phyloP scores from a whole-genome alignment of 2,113 vertebrate genomes.

The Orthonyx spaldingii region DNA sequence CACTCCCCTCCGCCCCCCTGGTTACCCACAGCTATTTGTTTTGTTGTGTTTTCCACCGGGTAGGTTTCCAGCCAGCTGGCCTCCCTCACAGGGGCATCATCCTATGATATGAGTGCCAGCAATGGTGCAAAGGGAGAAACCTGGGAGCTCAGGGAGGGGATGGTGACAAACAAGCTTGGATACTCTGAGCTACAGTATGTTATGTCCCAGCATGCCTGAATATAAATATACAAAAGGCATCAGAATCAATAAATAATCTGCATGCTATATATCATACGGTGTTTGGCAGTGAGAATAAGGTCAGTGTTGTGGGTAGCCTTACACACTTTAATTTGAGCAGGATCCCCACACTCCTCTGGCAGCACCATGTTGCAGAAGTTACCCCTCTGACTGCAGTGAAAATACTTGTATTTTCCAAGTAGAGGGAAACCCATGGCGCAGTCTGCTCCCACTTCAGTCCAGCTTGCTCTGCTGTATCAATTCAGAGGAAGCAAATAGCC shows the following conservation, averaged over 20 bases:
- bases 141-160: not conserved
- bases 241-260: not conserved
- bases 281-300: not conserved
- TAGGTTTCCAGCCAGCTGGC: not conserved
- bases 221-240: not conserved
- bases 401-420: not conserved
- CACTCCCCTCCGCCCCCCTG: not conserved
- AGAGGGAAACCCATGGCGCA: not conserved
- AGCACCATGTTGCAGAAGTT: not conserved
- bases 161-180: not conserved
- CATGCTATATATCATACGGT: accelerated
- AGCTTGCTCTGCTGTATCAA: accelerated
- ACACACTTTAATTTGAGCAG: not conserved
- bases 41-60: not conserved
- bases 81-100: accelerated
- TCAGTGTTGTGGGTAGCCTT: not conserved
- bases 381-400: not conserved
- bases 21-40: conserved; percentile 35
- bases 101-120: accelerated
- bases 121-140: not conserved
- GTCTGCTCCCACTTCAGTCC: not conserved
- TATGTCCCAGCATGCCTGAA: not conserved
- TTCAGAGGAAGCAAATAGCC: not conserved
- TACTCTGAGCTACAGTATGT: not conserved
- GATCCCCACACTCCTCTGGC: not conserved